These are phyloP conservation scores for Scleropages formosus DNA, from an alignment of 2,797 vertebrate species.

Conservation along the genomic window DNA sequence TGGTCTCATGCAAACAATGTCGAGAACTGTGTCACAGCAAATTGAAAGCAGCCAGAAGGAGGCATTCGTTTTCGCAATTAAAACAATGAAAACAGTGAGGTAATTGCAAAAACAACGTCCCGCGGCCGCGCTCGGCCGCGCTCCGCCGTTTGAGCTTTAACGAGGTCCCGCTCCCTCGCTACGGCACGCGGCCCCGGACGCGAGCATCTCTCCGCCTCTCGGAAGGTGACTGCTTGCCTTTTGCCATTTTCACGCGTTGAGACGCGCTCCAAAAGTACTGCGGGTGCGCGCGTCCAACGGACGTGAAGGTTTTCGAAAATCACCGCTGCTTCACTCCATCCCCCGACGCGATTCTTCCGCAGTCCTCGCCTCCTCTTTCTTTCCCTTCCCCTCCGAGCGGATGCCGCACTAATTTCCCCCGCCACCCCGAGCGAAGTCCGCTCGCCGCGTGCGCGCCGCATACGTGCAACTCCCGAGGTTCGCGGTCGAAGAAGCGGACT, in stretches of 20 bases:
- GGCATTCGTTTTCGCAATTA: constrained; percentile 35
- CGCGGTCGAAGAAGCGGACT: too few species aligned
- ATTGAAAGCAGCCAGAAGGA: constrained; percentile 49
- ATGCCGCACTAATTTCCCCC: too few species aligned
- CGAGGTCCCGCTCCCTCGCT: constrained; percentile 36
- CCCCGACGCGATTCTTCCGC: not conserved
- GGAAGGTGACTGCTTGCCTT: not conserved
- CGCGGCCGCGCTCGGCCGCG: constrained; percentile 34
- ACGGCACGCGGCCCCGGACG: constrained; percentile 48
- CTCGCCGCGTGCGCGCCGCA: too few species aligned
- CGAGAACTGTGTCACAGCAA: constrained; percentile 17
- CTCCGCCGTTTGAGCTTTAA: constrained; percentile 43
- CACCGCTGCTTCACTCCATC: too few species aligned
- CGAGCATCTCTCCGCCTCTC: not conserved
- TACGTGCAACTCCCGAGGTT: too few species aligned
- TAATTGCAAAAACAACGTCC: constrained; percentile 48
- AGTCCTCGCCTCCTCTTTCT: not conserved
- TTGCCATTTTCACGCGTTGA: too few species aligned
- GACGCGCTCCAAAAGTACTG: too few species aligned
- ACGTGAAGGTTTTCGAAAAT: too few species aligned
- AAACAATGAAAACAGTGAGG: constrained; percentile 41
- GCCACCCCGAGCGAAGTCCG: too few species aligned
- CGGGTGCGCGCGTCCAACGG: too few species aligned
- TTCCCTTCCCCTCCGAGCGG: too few species aligned
- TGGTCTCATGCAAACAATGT: constrained; percentile 13